These are phyloP conservation scores for Urophycis tenuis DNA, from an alignment of 2,797 vertebrate genomes.

Conservation along the genomic window DNA sequence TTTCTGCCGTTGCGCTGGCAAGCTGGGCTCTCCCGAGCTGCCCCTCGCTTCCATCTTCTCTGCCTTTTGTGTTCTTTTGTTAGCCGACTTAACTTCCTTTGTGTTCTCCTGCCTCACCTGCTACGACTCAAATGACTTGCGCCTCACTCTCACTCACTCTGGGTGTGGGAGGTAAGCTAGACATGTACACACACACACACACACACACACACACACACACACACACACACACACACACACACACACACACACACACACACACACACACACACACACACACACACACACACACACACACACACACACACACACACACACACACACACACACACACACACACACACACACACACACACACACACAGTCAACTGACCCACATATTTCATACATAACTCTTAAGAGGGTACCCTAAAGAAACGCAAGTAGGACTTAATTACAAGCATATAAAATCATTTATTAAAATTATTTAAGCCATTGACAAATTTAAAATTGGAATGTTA, in stretches of 20 bases:
- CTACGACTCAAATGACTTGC: neutral
- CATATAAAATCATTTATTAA: neutral
- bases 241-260: neutral
- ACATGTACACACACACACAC: neutral
- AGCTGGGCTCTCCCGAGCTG: neutral
- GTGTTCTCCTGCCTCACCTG: neutral
- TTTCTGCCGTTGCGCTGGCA: neutral
- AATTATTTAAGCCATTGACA: neutral
- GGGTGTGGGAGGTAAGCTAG: neutral
- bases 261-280: too few species aligned
- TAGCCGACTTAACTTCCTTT: neutral
- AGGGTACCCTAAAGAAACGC: neutral
- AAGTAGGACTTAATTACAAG: neutral
- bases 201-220: too few species aligned
- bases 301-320: neutral
- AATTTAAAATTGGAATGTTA: neutral
- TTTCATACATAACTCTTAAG: neutral
- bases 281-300: too few species aligned
- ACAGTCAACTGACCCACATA: neutral
- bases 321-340: too few species aligned
- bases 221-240: too few species aligned
- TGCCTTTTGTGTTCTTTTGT: neutral
- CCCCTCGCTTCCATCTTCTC: neutral
- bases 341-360: too few species aligned
- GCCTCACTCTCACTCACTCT: neutral